phyloP scores from a whole-genome alignment of 2,113 vertebrate species.

The Suricata suricatta region DNA sequence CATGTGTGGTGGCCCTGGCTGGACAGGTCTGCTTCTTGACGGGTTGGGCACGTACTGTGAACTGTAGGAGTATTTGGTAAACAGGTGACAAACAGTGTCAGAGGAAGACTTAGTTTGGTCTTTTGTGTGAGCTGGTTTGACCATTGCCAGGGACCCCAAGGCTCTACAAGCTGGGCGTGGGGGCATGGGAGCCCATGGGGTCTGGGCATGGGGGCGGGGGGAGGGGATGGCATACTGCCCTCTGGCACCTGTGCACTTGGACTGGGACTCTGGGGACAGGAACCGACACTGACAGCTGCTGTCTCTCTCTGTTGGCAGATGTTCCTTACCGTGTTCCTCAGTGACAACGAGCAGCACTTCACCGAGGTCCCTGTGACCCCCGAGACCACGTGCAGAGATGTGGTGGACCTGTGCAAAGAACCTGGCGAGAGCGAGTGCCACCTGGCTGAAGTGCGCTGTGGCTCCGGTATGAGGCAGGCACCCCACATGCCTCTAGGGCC shows the following conservation, averaged over 20 bases:
- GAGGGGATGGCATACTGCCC: not conserved
- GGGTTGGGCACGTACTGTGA: not conserved
- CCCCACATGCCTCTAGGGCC: too few species aligned
- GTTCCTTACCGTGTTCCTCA: conserved; percentile 99
- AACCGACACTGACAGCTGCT: not conserved
- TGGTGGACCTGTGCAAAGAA: conserved; percentile 97
- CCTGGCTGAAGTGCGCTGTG: conserved; percentile 95
- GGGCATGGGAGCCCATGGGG: too few species aligned
- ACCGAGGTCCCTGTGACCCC: conserved; percentile 97
- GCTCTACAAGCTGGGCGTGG: not conserved
- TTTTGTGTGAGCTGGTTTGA: not conserved
- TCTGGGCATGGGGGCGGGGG: too few species aligned
- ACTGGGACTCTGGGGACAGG: too few species aligned
- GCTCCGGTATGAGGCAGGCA: conserved; percentile 89
- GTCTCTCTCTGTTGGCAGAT: conserved; percentile 86
- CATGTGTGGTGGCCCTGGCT: too few species aligned
- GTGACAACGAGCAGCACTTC: conserved; percentile 98
- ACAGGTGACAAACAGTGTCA: not conserved
- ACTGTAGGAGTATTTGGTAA: not conserved
- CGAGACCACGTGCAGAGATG: conserved; percentile 95
- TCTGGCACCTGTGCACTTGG: too few species aligned
- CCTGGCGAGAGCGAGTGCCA: conserved; percentile 94
- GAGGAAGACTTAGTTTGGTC: not conserved
- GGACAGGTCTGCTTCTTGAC: not conserved
- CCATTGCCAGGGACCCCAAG: not conserved